These are phyloP conservation scores for Andrena hattorfiana DNA, from an alignment of 2,888 invertebrate species.

Conservation along the genomic window DNA sequence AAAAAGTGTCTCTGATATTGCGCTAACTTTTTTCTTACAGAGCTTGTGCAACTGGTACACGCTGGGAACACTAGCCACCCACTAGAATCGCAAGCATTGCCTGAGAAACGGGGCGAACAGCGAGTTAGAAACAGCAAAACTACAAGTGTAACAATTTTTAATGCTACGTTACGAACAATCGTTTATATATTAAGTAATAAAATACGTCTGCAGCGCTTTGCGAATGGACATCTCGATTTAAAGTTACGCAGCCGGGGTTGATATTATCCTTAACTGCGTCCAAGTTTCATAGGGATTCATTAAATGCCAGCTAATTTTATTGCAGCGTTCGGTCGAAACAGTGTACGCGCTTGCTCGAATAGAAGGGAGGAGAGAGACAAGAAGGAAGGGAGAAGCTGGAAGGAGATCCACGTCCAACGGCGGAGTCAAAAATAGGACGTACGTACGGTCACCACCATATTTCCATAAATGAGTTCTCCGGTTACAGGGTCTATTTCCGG, in stretches of 20 bases:
- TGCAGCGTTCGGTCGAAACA: slow-evolving; percentile 29
- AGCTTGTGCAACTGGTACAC: no score
- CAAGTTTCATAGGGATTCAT: slow-evolving; percentile 25
- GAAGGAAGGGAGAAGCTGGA: slow-evolving; percentile 30
- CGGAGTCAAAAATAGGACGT: slow-evolving; percentile 78
- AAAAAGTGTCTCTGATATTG: slow-evolving; percentile 24
- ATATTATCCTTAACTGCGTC: not conserved
- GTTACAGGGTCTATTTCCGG: slow-evolving; percentile 81
- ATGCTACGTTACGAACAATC: not conserved
- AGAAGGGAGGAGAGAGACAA: slow-evolving; percentile 30
- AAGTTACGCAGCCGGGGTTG: not conserved
- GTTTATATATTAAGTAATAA: slow-evolving; percentile 2
- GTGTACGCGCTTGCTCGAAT: slow-evolving; percentile 6
- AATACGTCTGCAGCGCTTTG: not conserved
- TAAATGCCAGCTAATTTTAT: slow-evolving; percentile 51
- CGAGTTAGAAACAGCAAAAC: not conserved
- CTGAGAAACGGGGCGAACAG: not conserved
- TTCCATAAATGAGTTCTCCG: slow-evolving; percentile 84
- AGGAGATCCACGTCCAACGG: slow-evolving; percentile 36
- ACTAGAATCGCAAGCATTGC: not conserved
- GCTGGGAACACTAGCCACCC: not conserved
- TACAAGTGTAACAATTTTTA: not conserved
- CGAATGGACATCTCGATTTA: not conserved
- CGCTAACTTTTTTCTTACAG: not conserved
- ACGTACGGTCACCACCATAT: slow-evolving; percentile 73